A percentile compares a stretch with the other conserved stretches of the same genome.
These are phyloP conservation scores for Mechanitis mazaeus DNA, from an alignment of 2,888 invertebrate genomes.

Conservation along the genomic window DNA sequence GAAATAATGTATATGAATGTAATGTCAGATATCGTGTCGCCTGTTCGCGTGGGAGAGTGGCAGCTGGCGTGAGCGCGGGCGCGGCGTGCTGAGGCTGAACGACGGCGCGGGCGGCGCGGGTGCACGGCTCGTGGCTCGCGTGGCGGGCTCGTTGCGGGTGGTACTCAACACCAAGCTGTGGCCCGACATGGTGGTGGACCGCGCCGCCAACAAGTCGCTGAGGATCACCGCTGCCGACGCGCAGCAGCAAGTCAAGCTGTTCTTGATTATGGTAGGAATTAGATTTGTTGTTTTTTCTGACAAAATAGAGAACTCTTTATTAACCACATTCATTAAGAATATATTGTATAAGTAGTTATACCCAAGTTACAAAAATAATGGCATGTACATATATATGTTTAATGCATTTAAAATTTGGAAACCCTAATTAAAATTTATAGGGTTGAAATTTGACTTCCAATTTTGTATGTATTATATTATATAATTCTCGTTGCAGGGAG, in stretches of 20 bases:
- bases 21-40: conserved; percentile 84
- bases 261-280: conserved; percentile 84
- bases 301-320: background rate
- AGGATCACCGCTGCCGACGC: conserved; percentile 91
- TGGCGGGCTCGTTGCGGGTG: conserved; percentile 91
- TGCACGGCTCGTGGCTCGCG: conserved; percentile 92
- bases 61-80: conserved; percentile 93
- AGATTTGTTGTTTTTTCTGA: background rate
- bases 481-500: conserved; percentile 47
- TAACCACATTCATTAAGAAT: no score
- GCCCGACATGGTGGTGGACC: conserved; percentile 94
- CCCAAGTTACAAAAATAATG: no score
- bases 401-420: no score
- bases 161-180: conserved; percentile 95
- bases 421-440: no score
- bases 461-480: no score
- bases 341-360: no score
- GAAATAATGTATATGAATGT: background rate
- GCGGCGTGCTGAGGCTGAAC: conserved; percentile 92
- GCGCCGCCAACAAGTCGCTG: conserved; percentile 90
- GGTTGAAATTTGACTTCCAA: no score
- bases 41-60: conserved; percentile 92
- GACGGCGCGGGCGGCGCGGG: conserved; percentile 71
- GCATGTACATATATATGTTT: no score
- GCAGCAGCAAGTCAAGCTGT: conserved; percentile 89